phyloP scores from a whole-genome alignment of 2,888 invertebrate genomes.

The Ischnura elegans region DNA sequence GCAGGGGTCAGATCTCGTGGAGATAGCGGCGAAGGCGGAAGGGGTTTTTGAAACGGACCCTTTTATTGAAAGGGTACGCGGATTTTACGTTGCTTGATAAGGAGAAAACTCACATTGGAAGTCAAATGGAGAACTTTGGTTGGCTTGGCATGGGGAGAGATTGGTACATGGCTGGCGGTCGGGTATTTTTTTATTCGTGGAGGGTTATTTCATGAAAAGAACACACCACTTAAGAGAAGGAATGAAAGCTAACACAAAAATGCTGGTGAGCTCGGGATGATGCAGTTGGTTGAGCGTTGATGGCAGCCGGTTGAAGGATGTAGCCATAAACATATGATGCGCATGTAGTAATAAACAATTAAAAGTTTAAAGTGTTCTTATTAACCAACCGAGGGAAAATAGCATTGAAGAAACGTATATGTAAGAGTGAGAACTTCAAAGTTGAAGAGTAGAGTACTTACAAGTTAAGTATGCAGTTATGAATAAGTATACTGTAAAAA shows the following conservation, averaged over 20 bases:
- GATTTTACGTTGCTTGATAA: constrained; percentile 61
- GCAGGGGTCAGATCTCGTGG: constrained; percentile 41
- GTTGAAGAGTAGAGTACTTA: no score
- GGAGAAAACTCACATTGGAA: constrained; percentile 13
- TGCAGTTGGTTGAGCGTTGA: not conserved
- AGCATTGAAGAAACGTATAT: no score
- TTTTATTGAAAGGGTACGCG: constrained; percentile 52
- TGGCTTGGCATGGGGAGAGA: not conserved
- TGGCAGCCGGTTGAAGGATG: not conserved
- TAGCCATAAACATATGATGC: not conserved
- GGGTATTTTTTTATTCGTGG: no score
- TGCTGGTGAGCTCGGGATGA: not conserved
- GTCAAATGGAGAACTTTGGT: not conserved
- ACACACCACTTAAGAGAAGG: no score
- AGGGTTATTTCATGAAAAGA: no score
- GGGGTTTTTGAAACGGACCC: constrained; percentile 32
- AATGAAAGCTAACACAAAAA: no score
- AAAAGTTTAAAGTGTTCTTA: no score
- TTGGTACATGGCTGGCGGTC: not conserved
- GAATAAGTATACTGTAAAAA: no score
- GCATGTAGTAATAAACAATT: no score
- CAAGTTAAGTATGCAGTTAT: no score
- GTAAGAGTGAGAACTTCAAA: no score
- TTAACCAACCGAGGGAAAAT: no score
- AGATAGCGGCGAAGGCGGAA: constrained; percentile 45